Evolutionary conservation across 1,140 invertebrate genomes (phyloP), one percentile per base, ranked within the genome.

Genomic region (Oreohelix idahoensis): DNA sequence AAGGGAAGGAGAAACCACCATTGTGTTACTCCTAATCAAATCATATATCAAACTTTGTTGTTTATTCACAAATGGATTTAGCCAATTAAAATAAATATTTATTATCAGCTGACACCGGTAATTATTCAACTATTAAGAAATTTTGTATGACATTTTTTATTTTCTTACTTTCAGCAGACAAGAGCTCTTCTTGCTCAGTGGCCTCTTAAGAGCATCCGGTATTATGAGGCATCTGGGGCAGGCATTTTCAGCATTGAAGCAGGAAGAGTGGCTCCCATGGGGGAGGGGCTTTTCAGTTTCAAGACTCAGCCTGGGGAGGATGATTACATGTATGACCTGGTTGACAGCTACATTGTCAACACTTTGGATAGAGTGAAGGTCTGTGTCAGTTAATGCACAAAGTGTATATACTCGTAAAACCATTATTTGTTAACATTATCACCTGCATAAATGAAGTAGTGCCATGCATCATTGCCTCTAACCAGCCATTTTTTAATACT

Each of bases 181-280:
- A 85, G 89, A 51, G 79, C 87, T 53, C 82, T 91, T 13, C 77
- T 91, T 35, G 90, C 89, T 0, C 90, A 91, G 74, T 91, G 90
- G 90, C 90, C 90, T 23, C 78, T 91, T 45, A 91, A 91, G 83
- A 90, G 90, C 83, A 87, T 91, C 20, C 86, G 90, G 8, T 90
- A 84, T 51, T 91, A 90, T 84, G 89, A 91, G 85, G 87, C 86
- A 26, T 87, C 87, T 20, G 88, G 87, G 32, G 70, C 84, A 51
- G 90, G 90, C 23, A 85, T 87, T 39, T 87, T 91, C 45, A 86
- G 85, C 58, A 71, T 91, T 42, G 89, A 91, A 76, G 88, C 89
- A 0, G 90, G 90, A 0, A 84, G 87, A 35, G 87, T 89, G 1
- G 90, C 90, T 17, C 90, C 90, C 13, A 91, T 91, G 90, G 90